Percentiles rank a stretch among this genome's conserved stretches.
Conservation (phyloP, 2,113 vertebrate species). For the Equus quagga region DNA sequence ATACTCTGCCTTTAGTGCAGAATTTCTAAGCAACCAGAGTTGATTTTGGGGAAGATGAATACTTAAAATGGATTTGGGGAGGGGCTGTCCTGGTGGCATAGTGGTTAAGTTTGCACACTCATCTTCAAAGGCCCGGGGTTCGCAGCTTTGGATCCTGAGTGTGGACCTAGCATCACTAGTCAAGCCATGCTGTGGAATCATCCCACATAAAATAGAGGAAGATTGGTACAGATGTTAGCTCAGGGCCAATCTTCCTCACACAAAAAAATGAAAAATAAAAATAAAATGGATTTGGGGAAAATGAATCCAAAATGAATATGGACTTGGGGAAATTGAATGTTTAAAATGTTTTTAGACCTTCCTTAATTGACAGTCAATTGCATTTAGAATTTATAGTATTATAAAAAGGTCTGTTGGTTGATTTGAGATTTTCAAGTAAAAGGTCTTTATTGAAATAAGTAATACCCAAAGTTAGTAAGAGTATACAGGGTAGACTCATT, state of each 20-base stretch:
- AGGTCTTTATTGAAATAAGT: background rate
- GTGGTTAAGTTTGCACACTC: too few species aligned
- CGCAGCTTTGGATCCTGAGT: too few species aligned
- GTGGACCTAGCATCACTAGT: too few species aligned
- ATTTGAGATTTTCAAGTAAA: background rate
- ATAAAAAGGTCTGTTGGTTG: constrained; percentile 14
- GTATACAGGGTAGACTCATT: background rate
- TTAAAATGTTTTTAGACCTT: background rate
- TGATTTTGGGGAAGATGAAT: background rate
- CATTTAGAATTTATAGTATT: constrained; percentile 37
- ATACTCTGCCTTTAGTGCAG: background rate
- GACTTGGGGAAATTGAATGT: background rate
- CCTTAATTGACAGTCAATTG: constrained; percentile 34
- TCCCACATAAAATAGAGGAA: too few species aligned
- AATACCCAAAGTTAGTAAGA: background rate
- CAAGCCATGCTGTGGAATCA: too few species aligned
- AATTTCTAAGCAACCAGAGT: constrained; percentile 36
- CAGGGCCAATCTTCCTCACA: too few species aligned
- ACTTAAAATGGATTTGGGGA: background rate
- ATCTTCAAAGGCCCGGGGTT: too few species aligned
- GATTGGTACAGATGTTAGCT: too few species aligned
- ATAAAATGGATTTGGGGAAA: background rate
- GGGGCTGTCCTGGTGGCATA: too few species aligned
- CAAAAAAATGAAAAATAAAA: too few species aligned
- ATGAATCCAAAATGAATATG: too few species aligned